These are phyloP conservation scores for Maniola jurtina DNA, from an alignment of 1,140 invertebrate genomes.

Conservation along the genomic window DNA sequence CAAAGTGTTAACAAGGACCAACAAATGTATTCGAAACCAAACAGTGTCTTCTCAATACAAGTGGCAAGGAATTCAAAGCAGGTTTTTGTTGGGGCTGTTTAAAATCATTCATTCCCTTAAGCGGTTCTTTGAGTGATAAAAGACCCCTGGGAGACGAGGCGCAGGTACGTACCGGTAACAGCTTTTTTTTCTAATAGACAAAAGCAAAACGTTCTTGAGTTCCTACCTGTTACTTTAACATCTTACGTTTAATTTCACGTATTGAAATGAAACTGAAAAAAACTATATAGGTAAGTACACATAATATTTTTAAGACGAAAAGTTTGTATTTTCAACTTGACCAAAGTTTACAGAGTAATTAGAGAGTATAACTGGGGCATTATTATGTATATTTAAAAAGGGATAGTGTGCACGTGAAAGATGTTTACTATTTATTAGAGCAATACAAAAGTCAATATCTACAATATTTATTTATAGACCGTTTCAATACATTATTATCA, in stretches of 20 bases:
- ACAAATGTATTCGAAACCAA: conserved; percentile 24
- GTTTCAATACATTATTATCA: no score
- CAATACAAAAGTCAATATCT: conserved; percentile 1
- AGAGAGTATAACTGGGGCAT: no score
- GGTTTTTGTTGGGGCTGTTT: conserved; percentile 56
- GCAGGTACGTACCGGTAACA: conserved; percentile 49
- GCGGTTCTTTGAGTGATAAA: conserved; percentile 50
- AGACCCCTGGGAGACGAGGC: conserved; percentile 48
- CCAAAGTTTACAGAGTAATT: no score
- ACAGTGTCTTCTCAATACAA: conserved; percentile 29
- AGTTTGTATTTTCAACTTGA: not conserved
- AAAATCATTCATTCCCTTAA: conserved; percentile 64
- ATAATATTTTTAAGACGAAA: not conserved
- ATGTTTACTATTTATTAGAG: not conserved
- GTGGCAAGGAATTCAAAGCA: conserved; percentile 50
- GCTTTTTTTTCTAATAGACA: conserved; percentile 39
- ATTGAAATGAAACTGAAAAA: not conserved
- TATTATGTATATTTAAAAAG: not conserved
- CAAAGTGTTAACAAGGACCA: conserved; percentile 18
- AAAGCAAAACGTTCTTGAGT: conserved; percentile 29
- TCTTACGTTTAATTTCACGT: not conserved
- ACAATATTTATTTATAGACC: not conserved
- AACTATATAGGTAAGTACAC: not conserved
- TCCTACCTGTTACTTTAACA: conserved; percentile 39
- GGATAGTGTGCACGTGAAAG: not conserved